These are phyloP conservation scores for Alloscopus bannaensis DNA, from an alignment of 2,888 invertebrate genomes.

Conservation along the genomic window DNA sequence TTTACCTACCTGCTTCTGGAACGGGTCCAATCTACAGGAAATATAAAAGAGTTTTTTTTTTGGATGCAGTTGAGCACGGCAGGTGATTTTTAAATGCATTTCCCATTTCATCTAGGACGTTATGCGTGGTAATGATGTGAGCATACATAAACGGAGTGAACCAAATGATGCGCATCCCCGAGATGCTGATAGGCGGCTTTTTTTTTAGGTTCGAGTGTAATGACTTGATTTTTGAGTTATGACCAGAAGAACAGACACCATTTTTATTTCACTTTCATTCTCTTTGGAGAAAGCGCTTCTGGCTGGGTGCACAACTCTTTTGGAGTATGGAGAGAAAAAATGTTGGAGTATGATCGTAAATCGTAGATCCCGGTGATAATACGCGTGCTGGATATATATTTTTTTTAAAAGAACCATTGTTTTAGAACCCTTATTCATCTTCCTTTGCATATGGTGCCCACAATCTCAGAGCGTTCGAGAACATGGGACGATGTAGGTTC, in stretches of 20 bases:
- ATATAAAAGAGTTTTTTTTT: no score
- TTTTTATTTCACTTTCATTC: constrained; percentile 1
- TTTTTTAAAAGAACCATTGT: background rate
- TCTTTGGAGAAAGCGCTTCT: background rate
- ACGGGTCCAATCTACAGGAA: no score
- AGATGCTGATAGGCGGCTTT: constrained; percentile 44
- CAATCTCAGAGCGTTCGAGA: no score
- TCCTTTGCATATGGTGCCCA: no score
- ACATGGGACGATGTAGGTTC: constrained; percentile 6
- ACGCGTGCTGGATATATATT: background rate
- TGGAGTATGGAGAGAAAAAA: background rate
- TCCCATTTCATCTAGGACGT: no score
- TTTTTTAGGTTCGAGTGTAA: constrained; percentile 9
- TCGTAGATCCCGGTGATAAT: constrained; percentile 2
- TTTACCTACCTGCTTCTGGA: no score
- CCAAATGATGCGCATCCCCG: constrained; percentile 55
- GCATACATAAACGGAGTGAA: no score
- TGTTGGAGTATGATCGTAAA: constrained; percentile 11
- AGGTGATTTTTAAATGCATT: no score
- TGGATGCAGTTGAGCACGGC: no score
- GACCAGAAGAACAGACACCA: constrained; percentile 1
- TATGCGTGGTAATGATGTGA: background rate
- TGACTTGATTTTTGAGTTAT: constrained; percentile 53
- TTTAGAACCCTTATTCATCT: no score
- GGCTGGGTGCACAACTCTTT: no score